Percentiles rank a stretch among this genome's conserved stretches.
phyloP scores from a whole-genome alignment of 2,797 vertebrate species.

The Sardinella longiceps region DNA sequence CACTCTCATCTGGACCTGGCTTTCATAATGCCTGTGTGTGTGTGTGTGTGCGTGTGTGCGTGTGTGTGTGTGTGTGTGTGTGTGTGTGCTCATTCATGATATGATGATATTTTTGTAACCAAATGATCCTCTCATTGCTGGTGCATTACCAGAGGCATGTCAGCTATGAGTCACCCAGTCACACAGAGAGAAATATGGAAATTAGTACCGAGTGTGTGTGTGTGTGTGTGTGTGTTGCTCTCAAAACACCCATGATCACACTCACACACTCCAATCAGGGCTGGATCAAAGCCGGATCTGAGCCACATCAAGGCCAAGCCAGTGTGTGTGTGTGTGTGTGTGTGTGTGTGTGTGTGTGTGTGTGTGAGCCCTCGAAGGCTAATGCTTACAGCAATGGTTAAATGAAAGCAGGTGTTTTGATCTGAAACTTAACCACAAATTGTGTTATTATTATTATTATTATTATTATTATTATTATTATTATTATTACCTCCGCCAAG shows the following conservation, averaged over 20 bases:
- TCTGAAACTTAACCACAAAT: no score
- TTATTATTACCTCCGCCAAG: no score
- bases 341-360: neutral
- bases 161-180: neutral
- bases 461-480: no score
- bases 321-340: constrained; percentile 11
- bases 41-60: neutral
- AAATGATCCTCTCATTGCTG: neutral
- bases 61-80: neutral
- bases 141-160: neutral
- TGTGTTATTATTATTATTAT: no score
- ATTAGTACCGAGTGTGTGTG: neutral
- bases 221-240: neutral
- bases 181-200: constrained; percentile 7
- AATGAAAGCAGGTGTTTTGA: no score
- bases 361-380: no score
- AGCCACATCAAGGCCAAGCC: no score
- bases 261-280: no score
- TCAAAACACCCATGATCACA: neutral
- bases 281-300: no score
- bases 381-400: no score
- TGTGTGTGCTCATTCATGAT: constrained; percentile 2
- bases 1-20: neutral
- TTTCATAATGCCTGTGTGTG: neutral
- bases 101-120: constrained; percentile 17